Percentiles rank a stretch among this genome's conserved stretches.
These are phyloP conservation scores for Schizaphis graminum DNA, from an alignment of 2,888 invertebrate species.

Conservation along the genomic window DNA sequence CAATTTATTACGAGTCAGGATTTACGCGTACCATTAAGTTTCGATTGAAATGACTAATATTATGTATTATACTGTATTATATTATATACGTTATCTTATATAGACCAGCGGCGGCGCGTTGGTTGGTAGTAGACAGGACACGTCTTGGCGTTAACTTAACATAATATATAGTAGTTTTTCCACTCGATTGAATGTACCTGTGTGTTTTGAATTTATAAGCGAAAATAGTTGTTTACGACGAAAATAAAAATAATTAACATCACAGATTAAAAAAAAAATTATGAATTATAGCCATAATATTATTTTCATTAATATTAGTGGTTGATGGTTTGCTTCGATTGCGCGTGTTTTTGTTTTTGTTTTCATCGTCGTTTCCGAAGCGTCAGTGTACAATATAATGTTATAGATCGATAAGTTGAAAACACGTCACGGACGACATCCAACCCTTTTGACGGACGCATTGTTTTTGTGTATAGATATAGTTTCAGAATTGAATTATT, in stretches of 20 bases:
- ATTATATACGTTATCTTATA: not conserved
- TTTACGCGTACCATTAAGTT: not conserved
- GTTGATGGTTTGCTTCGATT: not conserved
- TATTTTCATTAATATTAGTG: not conserved
- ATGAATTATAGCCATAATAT: no score
- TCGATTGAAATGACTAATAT: not conserved
- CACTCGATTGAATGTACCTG: not conserved
- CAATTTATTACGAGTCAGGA: not conserved
- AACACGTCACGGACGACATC: not conserved
- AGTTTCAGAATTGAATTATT: not conserved
- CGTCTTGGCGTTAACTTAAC: not conserved
- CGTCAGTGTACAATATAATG: not conserved
- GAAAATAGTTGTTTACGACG: not conserved
- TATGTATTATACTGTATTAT: not conserved
- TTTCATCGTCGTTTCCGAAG: not conserved
- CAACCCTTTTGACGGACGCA: not conserved
- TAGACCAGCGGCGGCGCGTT: not conserved
- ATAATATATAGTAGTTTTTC: not conserved
- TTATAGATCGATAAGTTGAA: not conserved
- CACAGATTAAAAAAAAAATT: not conserved
- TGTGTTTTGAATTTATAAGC: not conserved
- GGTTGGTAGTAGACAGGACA: not conserved
- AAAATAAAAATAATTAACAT: no score
- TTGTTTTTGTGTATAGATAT: not conserved
- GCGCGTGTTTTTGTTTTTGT: not conserved